Evolutionary conservation across 2,113 vertebrate species (phyloP), one percentile per base, ranked within the genome.

Genomic region (Osmerus eperlanus): DNA sequence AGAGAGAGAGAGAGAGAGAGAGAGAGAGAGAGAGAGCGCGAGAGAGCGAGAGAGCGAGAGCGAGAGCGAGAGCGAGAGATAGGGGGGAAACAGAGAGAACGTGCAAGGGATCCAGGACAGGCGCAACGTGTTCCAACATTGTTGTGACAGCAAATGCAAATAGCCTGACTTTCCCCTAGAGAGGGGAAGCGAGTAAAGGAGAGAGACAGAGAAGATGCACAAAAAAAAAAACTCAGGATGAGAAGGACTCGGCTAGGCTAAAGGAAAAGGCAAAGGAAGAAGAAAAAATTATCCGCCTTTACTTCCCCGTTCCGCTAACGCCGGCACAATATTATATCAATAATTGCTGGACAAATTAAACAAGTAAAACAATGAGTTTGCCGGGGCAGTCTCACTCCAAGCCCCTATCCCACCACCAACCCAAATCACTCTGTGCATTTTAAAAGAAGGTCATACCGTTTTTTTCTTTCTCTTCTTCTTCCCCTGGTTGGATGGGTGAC

Each of bases 401-500:
- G 41, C 23, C 0, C 0, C 86, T 84, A 86, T 78, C 86, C 89
- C 76, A 21, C 0, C 0, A 78, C 78, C 81, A 84, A 85, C 86
- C 87, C 79, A 88, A 87, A 87, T 92, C 83, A 76, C 80, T 91
- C 89, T 92, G 85, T 88, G 89, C 92, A 92, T 95, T 95, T 95
- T 91, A 92, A 91, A 89, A 80, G 88, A 92, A 93, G 92, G 90
- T 95, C 92, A 91, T 92, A 47, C 41, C 41, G 4, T 47, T 11
- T 47, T 11, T 92, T 91, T 90, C 88, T 88, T 74, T 12, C 29
- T 47, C 11, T 23, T 14, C 67, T 51, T 28, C 82, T 72, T 71
- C 87, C 80, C 81, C 81, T 80, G 87, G 86, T 89, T 85, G 92
- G 91, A 90, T 94, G 93, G 88, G 91, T 96, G 95, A 97, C 95